Base-by-base conservation (phyloP, 2,797 vertebrate genomes). In the Ammospiza maritima region DNA sequence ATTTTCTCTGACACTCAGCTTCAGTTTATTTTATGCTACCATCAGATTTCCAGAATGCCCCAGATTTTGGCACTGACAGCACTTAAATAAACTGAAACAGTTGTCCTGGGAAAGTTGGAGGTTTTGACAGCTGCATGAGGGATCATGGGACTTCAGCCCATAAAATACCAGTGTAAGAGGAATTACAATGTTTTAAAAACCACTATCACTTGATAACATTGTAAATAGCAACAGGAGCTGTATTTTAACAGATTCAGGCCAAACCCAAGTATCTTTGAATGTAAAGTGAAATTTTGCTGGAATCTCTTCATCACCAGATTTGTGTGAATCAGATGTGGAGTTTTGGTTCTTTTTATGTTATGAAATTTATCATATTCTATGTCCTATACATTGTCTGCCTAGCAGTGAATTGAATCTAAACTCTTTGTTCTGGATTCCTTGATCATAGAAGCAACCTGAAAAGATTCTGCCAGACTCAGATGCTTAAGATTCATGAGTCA, bases 91-190 rank as follows among this genome's bases (percentile, higher is more conserved):
- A 96, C 95, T 90, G 74, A 86, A 93, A 79, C 57, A 54, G 94
- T 95, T 96, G 91, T 94, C 93, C 95, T 96, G 94, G 94, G 96
- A 96, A 96, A 95, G 96, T 79, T 81, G 85, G 92, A 96, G 85
- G 94, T 96, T 97, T 96, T 96, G 92, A 96, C 94, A 96, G 96
- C 96, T 96, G 93, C 88, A 90, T 82, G 81, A 95, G 60, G 80
- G 76, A 94, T 86, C 88, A 89, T 91, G 93, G 86, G 93, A 95
- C 80, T 87, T 74, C 67, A 94, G 83, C 80, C 91, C 16, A 4
- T 87, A 86, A 96, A 96, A 95, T 82, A 91, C 80, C 75, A 74
- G 32, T 61, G 88, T 58, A 85, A 91, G 64, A 67, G 82, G 74
- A 96, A 92, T 93, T 67, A 85, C 64, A 77, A 11, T 86, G 53